These are phyloP conservation scores for Sardinella longiceps DNA, from an alignment of 2,797 vertebrate species.

Conservation along the genomic window DNA sequence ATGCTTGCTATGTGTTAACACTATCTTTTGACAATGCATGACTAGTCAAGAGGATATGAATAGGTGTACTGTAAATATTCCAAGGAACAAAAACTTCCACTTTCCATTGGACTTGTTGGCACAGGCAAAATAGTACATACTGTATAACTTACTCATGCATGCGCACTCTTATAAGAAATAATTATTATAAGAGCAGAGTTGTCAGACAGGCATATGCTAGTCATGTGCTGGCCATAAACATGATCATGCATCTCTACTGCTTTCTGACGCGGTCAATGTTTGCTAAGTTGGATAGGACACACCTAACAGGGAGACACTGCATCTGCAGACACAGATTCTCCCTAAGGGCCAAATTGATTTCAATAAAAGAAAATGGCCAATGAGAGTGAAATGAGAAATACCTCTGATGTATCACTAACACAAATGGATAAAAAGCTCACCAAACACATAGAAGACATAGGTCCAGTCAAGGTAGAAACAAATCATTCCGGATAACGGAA, in stretches of 20 bases:
- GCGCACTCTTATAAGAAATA: not conserved
- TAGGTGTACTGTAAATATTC: not conserved
- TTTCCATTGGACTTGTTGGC: not conserved
- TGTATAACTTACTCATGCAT: conserved; percentile 11
- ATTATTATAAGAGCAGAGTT: not conserved
- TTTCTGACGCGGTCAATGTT: not conserved
- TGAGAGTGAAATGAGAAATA: not conserved
- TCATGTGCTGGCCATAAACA: conserved; percentile 17
- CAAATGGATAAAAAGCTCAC: conserved; percentile 69
- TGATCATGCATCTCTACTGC: not conserved
- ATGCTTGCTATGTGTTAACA: not conserved
- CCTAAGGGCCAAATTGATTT: not conserved
- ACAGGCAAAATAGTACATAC: not conserved
- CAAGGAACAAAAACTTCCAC: not conserved
- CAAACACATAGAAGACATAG: conserved; percentile 96
- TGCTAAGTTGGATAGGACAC: not conserved
- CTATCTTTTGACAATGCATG: not conserved
- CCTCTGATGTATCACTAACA: not conserved
- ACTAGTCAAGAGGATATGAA: not conserved
- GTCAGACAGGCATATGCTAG: not conserved
- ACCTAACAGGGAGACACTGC: not conserved
- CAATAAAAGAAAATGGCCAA: not conserved
- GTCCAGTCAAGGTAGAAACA: conserved; percentile 95
- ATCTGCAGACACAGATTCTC: not conserved
- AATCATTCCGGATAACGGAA: conserved; percentile 92